Evolutionary conservation across 2,888 invertebrate species (phyloP), one percentile per base, ranked within the genome.

Genomic region (Magallana nippona): DNA sequence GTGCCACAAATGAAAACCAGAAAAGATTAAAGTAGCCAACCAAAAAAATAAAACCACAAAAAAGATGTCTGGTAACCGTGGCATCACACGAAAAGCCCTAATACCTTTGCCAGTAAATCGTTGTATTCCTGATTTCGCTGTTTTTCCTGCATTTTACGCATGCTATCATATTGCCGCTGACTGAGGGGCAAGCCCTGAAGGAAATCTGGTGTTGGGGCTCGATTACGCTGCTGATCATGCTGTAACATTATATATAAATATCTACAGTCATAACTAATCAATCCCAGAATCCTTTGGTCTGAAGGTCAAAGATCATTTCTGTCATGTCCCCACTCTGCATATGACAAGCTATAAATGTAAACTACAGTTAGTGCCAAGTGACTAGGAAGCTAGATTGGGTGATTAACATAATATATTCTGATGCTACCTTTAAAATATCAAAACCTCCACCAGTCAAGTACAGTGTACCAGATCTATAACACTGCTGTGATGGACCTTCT

Each of bases 91-190:
- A 10, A 32, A 17, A 78, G 44, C 57, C 56, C 13, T 15, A 19
- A 55, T 82, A 82, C 82, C 82, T 82, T 82, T 55, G 63, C 22
- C 63, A 62, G 62, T 32, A 82, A 32, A 44, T 56, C 71, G 82
- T 87, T 87, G 83, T 89, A 89, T 55, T 89, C 88, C 78, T 82
- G 86, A 79, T 89, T 88, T 84, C 89, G 85, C 77, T 87, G 83
- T 62, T 85, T 87, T 57, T 86, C 87, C 55, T 84, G 78, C 10
- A 86, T 84, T 62, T 86, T 86, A 63, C 86, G 83, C 82, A 84
- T 82, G 11, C 84, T 84, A 82, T 88, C 88, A 84, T 88, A 88
- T 77, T 86, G 82, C 32, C 86, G 82, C 80, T 88, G 89, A 62
- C 87, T 87, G 60, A 88, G 86, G 56, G 88, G 88, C 60, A 89